Conservation (phyloP, 2,113 vertebrate species). For the Prietella phreatophila region DNA sequence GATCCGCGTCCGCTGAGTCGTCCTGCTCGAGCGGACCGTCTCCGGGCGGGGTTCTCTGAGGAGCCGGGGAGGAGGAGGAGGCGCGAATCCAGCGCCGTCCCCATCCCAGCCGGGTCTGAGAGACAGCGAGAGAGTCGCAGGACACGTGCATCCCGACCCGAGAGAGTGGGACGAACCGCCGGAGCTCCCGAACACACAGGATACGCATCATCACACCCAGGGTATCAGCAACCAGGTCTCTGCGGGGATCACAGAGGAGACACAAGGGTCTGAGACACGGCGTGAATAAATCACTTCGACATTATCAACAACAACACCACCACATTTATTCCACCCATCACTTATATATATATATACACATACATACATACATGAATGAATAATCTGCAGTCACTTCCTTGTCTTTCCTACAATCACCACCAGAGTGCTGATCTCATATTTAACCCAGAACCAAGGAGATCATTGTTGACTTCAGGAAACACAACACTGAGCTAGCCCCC, state of each 20-base stretch:
- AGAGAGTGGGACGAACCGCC: constrained; percentile 11
- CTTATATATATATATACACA: too few species aligned
- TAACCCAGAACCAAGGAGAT: too few species aligned
- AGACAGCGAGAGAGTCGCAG: background rate
- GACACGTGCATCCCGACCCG: background rate
- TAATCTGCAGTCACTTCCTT: background rate
- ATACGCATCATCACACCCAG: constrained; percentile 38
- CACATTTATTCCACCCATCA: background rate
- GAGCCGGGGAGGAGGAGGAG: constrained; percentile 44
- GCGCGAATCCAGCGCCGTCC: constrained; percentile 66
- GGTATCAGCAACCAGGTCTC: background rate
- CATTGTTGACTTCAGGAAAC: too few species aligned
- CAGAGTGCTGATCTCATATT: background rate
- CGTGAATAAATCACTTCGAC: background rate
- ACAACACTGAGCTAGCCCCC: too few species aligned
- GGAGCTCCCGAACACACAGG: background rate
- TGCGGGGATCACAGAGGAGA: background rate
- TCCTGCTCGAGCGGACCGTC: constrained; percentile 32
- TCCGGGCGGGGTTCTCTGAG: constrained; percentile 50
- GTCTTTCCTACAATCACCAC: background rate
- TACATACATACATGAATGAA: too few species aligned
- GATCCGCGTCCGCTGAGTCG: constrained; percentile 76
- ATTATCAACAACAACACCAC: background rate
- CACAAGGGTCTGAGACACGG: background rate
- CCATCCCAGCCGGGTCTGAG: constrained; percentile 21